Base-by-base conservation (phyloP, 2,797 vertebrate species). In the Danio choprae region DNA sequence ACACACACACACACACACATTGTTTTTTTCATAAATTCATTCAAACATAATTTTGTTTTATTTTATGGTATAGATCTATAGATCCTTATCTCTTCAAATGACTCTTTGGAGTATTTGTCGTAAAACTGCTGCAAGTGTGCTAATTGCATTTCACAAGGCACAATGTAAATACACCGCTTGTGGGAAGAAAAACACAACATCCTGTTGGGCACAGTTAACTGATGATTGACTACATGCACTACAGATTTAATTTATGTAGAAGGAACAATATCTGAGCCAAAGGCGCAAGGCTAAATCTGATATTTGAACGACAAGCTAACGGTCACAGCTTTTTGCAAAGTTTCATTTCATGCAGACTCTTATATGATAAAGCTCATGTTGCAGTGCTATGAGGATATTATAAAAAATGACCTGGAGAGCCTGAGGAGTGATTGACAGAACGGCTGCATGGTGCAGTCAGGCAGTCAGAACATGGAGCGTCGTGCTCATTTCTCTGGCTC, bases 401-500 rank as follows among this genome's bases (percentile, higher is more conserved):
- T 62, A 10, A 51, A 10, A n/a, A 62, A 60, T 29, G 38, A 71
- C 46, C 44, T n/a, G 56, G 18, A 60, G 38, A 62, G 48, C 13
- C 51, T 79, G 53, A 46, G 22, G 44, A 51, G 16, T 71, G 77
- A 79, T 79, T 79, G 77, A 71, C 77, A 53, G n/a, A 20, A 46
- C 15, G 18, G 56, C 46, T 50, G 38, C 48, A 48, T 67, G n/a
- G 64, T 77, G 64, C 63, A 58, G 55, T 44, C 70, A 58, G n/a
- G 51, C 70, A 58, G 60, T 67, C 74, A 77, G 76, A 79, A 18
- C 59, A 56, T 29, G 20, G 46, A 62, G 67, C 10, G 29, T 60
- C 51, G 41, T 69, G 29, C 29, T 46, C 40, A 48, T 55, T 68
- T 62, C 13, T n/a, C 22, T 58, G 51, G 74, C 22, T 67, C 22